phyloP scores from a whole-genome alignment of 2,113 vertebrate species.

The Oncorhynchus mykiss region DNA sequence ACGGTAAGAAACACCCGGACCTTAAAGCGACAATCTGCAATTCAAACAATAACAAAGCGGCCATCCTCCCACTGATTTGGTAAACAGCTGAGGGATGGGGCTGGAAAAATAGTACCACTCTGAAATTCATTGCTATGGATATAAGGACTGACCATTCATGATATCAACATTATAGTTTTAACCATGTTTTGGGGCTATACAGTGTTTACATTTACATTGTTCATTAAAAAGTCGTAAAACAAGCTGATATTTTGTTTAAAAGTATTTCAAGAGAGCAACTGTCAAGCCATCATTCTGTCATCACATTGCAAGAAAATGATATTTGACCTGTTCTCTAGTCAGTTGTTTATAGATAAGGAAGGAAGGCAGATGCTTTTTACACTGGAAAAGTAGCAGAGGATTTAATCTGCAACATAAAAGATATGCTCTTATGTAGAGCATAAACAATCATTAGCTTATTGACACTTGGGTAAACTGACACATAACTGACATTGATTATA shows the following conservation, averaged over 20 bases:
- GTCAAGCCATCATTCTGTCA: background rate
- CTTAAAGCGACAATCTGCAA: too few relatives aligned
- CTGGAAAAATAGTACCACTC: too few relatives aligned
- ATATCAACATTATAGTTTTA: too few relatives aligned
- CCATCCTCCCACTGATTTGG: too few relatives aligned
- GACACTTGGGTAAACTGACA: background rate
- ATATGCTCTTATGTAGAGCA: background rate
- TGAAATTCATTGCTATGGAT: too few relatives aligned
- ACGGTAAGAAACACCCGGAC: constrained; percentile 38
- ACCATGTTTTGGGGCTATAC: too few relatives aligned
- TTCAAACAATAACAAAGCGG: too few relatives aligned
- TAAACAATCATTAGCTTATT: background rate
- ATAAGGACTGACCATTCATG: too few relatives aligned
- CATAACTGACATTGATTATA: background rate
- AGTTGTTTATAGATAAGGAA: constrained; percentile 57
- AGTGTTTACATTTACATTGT: too few relatives aligned
- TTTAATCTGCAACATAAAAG: constrained; percentile 76
- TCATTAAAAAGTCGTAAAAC: background rate
- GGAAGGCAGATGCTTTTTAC: constrained; percentile 75
- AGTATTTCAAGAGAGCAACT: background rate
- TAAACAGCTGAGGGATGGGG: too few relatives aligned
- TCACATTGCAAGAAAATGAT: too few relatives aligned
- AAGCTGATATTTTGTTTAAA: background rate
- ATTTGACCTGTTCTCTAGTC: constrained; percentile 33
- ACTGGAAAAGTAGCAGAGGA: constrained; percentile 70